Conservation (phyloP, 1,140 invertebrate genomes). For the Leptinotarsa lineolata region DNA sequence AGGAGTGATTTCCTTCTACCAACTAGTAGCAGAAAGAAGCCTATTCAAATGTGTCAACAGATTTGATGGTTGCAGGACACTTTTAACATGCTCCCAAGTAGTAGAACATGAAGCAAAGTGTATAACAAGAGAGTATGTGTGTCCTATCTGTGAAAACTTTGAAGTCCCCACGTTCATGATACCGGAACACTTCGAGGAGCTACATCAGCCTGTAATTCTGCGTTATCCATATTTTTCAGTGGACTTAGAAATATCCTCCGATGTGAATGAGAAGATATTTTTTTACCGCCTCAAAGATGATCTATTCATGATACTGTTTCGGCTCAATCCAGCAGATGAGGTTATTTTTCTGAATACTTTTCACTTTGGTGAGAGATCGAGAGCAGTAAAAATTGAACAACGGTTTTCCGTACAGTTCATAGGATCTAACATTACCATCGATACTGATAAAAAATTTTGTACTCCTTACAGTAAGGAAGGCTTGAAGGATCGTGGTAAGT, state of each 20-base stretch:
- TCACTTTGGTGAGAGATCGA: too few species aligned
- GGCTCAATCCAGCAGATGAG: too few species aligned
- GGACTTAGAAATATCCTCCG: not conserved
- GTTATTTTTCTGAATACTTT: too few species aligned
- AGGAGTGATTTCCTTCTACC: not conserved
- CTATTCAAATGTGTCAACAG: conserved; percentile 17
- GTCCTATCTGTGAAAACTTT: not conserved
- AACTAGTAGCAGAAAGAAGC: not conserved
- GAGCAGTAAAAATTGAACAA: too few species aligned
- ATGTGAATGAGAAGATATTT: not conserved
- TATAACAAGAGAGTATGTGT: not conserved
- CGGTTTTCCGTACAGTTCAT: too few species aligned
- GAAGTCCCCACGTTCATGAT: not conserved
- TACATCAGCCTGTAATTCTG: not conserved
- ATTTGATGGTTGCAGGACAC: conserved; percentile 12
- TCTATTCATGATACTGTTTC: not conserved
- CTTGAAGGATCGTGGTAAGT: too few species aligned
- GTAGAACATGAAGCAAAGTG: not conserved
- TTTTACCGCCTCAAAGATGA: not conserved
- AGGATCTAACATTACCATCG: too few species aligned
- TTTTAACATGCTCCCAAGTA: not conserved
- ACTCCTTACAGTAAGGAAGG: too few species aligned
- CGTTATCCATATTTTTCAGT: not conserved
- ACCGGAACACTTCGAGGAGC: not conserved
- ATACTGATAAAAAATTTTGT: too few species aligned